Conservation (phyloP, 2,888 invertebrate species). For the Achlya flavicornis region DNA sequence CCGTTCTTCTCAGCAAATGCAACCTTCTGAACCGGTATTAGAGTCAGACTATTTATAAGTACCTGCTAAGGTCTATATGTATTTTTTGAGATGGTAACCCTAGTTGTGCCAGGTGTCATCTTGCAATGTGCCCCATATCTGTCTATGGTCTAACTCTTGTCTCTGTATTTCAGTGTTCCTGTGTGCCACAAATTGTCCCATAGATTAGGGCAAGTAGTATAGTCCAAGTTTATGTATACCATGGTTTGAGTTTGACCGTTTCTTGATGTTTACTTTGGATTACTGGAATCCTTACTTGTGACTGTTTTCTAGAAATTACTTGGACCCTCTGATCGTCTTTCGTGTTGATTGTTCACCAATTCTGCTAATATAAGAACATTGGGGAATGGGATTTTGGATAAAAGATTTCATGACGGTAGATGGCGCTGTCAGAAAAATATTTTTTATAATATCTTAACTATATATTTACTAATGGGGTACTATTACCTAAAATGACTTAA, state of each 20-base stretch:
- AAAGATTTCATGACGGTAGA: too few species aligned
- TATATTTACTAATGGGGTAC: too few species aligned
- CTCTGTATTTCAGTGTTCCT: conserved; percentile 5
- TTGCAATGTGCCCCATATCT: conserved; percentile 11
- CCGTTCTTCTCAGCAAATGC: too few species aligned
- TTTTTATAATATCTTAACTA: too few species aligned
- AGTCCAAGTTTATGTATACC: background rate
- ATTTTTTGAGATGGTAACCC: conserved; percentile 20
- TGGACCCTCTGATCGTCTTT: background rate
- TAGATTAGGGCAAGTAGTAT: conserved; percentile 8
- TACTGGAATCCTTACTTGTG: background rate
- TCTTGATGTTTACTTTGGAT: conserved; percentile 1
- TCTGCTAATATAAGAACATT: background rate
- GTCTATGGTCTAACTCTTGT: conserved; percentile 5
- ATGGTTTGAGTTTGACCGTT: background rate
- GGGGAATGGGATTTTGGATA: background rate
- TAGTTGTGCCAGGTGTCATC: conserved; percentile 9
- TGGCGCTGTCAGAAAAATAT: too few species aligned
- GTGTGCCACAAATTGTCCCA: background rate
- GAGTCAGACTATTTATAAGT: background rate
- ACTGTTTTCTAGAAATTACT: background rate
- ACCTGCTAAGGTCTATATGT: background rate
- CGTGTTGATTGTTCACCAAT: conserved; percentile 1
- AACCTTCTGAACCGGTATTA: too few species aligned
- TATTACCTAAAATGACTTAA: too few species aligned